Base-by-base conservation (phyloP, 1,140 invertebrate species). In the Drosophila yakuba region DNA sequence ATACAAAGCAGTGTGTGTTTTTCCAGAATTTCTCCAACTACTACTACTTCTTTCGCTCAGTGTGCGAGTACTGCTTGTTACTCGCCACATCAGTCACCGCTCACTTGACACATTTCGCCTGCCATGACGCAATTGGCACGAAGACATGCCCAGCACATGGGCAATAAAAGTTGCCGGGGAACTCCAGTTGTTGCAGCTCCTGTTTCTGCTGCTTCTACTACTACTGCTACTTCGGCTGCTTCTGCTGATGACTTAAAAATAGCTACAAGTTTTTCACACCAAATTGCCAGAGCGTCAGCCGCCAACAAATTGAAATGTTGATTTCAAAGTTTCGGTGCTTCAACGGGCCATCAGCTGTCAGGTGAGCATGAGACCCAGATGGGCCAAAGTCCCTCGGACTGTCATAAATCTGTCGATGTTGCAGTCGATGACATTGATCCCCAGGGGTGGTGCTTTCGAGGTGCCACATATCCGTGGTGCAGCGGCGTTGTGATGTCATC, bases 1-100 rank as follows among this genome's bases (percentile, higher is more conserved):
- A 20, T 20, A 20, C 20, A 20, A 20, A 20, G 20, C 1, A 20
- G 20, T 20, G 20, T 20, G 20, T 20, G 4, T 4, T 4, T 25
- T 25, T 25, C 23, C 23, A 25, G 3, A 12, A 23, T 20, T 23
- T 41, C 5, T 15, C 14, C 8, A 28, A 28, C 28, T 28, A 2
- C 6, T 17, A 28, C 5, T 8, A n/a, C 5, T 5, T 4, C 15
- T 39, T 48, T 14, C 4, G 15, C 6, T 15, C 25, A 50, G 68
- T 71, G 79, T 38, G 15, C 15, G 17, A 20, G 58, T 58, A 44
- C 67, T 82, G 41, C 88, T 91, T 82, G 84, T 86, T 90, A 84
- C 74, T 91, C 74, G 90, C 85, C 77, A 91, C 83, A 91, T 91
- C 90, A 91, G 90, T 91, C 90, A 91, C 82, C 86, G 82, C 83